A percentile compares a stretch with the other conserved stretches of the same genome.
These are phyloP conservation scores for Muscidifurax raptorellus DNA, from an alignment of 1,140 invertebrate species.

Conservation along the genomic window DNA sequence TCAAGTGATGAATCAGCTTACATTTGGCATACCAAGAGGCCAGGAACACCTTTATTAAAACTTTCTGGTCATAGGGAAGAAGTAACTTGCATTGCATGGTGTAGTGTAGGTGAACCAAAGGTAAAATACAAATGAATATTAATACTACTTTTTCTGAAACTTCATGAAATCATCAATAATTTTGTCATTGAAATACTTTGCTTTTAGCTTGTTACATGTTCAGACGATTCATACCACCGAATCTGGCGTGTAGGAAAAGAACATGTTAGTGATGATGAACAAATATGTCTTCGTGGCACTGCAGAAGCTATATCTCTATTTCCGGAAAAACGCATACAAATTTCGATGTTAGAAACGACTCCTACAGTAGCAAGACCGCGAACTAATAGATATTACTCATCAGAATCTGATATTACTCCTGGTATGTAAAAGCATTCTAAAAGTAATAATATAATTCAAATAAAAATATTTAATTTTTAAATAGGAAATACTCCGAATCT, in stretches of 20 bases:
- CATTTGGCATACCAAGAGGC: conserved; percentile 84
- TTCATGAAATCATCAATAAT: not conserved
- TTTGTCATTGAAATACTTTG: not conserved
- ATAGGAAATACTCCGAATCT: conserved; percentile 20
- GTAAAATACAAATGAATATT: conserved; percentile 60
- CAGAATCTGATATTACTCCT: conserved; percentile 59
- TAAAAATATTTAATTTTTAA: not conserved
- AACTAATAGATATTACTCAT: conserved; percentile 56
- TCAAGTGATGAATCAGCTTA: conserved; percentile 90
- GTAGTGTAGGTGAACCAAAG: conserved; percentile 74
- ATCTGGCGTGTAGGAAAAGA: conserved; percentile 84
- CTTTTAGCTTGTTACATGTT: conserved; percentile 83
- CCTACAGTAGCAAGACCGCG: conserved; percentile 58
- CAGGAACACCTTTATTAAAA: conserved; percentile 80
- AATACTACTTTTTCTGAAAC: not conserved
- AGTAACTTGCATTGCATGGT: conserved; percentile 91
- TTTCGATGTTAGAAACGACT: conserved; percentile 60
- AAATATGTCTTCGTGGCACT: conserved; percentile 74
- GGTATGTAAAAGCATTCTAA: conserved; percentile 50
- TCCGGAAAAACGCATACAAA: conserved; percentile 51
- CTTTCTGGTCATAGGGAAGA: conserved; percentile 87
- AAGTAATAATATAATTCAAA: not conserved
- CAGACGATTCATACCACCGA: conserved; percentile 86
- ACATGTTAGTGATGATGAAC: conserved; percentile 72
- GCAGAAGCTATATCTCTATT: conserved; percentile 73